Base-by-base conservation (phyloP, 2,797 vertebrate genomes). In the Enteromius mattozi region DNA sequence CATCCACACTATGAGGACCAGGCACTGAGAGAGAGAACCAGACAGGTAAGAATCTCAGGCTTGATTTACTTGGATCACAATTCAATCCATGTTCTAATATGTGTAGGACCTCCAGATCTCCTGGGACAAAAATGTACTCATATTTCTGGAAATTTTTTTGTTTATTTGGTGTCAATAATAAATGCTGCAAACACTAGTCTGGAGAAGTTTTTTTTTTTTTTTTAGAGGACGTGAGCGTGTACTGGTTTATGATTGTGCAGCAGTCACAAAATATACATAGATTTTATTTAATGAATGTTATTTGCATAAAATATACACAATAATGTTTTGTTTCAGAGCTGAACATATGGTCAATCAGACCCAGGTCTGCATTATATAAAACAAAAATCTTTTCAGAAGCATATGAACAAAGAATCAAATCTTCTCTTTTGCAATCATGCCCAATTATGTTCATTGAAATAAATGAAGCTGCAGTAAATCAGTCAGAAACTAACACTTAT, bases 1-100 rank as follows among this genome's bases (percentile, higher is more conserved):
- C 98, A 99, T 87, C 98, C 98, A 4, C 98, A 99, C 92, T 99
- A 99, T 1, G 98, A 99, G 90, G 97, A 99, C 92, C 96, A 94
- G 88, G 92, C 93, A 85, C 95, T 99, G 87, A 94, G 98, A 91
- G 97, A 99, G 88, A 95, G 98, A 82, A 99, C 98, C 87, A 96
- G 92, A 90, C 96, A 97, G 96, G 98, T 99, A 93, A 90, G 68
- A 78, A 61, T 24, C 21, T 66, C 24, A 10, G 30, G 13, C 0
- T 56, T 40, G 14, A 13, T 61, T 71, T n/a, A 40, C 69, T 63
- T 63, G 24, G 49, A 74, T 69, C 24, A 14, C 30, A 49, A 63
- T 51, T 77, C 71, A 51, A 3, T 66, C 45, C 59, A 65, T 59
- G 49, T 45, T 81, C 27, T 37, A 69, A n/a, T 27, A 33, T 71